Evolutionary conservation across 2,113 vertebrate genomes (phyloP).

Genomic region (Platichthys stellatus): DNA sequence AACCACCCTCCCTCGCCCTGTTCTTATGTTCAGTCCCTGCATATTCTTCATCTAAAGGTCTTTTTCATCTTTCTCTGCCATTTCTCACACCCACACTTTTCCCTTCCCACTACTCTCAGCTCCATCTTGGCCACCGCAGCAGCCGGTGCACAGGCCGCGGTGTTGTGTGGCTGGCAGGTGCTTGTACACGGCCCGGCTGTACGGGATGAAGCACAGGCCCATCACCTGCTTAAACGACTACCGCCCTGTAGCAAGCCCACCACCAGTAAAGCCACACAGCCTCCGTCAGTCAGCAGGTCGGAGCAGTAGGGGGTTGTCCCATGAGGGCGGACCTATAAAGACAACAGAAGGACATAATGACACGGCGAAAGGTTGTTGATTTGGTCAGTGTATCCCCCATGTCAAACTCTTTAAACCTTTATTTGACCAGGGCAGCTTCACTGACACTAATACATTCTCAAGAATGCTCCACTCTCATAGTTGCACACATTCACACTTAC

Average conservation of each 20-base stretch:
- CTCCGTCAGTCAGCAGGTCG: constrained; percentile 86
- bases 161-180: constrained; percentile 78
- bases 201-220: constrained; percentile 94
- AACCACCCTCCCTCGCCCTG: too few relatives aligned
- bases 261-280: constrained; percentile 89
- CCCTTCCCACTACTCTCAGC: constrained; percentile 67
- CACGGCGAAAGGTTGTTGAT: neutral
- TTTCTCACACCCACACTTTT: constrained; percentile 89
- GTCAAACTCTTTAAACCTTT: neutral
- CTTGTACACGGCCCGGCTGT: constrained; percentile 91
- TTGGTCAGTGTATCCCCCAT: neutral
- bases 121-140: constrained; percentile 62
- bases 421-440: too few relatives aligned
- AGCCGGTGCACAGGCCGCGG: constrained; percentile 66
- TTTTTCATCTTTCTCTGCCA: neutral
- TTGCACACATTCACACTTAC: too few relatives aligned
- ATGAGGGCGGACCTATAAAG: constrained; percentile 82
- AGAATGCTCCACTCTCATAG: too few relatives aligned
- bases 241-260: too few relatives aligned
- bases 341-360: neutral
- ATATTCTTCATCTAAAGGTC: constrained; percentile 2
- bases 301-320: constrained; percentile 82
- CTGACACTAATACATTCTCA: too few relatives aligned
- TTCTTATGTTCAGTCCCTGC: too few relatives aligned
- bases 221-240: too few relatives aligned